These are phyloP conservation scores for Potamarius usumacintae DNA, from an alignment of 2,113 vertebrate genomes.

Conservation along the genomic window DNA sequence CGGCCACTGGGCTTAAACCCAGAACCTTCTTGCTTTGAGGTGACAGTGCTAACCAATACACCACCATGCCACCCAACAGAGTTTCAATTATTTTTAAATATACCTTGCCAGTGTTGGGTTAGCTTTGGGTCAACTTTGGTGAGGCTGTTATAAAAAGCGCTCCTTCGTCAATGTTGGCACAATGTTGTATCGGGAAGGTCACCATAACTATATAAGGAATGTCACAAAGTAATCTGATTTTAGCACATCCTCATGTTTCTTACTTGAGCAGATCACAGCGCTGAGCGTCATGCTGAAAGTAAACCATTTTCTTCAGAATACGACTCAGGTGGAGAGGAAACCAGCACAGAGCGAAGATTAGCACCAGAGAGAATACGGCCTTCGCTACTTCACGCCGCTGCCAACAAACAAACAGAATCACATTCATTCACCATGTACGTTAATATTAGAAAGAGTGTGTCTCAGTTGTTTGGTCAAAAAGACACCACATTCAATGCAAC, in stretches of 20 bases:
- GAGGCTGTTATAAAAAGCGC: neutral
- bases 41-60: no score
- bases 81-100: neutral
- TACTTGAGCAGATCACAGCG: conserved; percentile 92
- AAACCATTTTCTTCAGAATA: conserved; percentile 85
- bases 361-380: conserved; percentile 89
- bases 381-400: conserved; percentile 94
- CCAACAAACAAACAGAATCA: conserved; percentile 11
- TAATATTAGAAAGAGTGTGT: neutral
- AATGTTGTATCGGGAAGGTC: neutral
- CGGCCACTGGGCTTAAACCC: no score
- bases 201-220: neutral
- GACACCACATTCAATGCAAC: neutral
- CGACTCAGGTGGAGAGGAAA: conserved; percentile 92
- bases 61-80: neutral
- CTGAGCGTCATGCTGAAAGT: conserved; percentile 73
- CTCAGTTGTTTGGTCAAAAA: neutral
- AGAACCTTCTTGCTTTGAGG: no score
- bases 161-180: neutral
- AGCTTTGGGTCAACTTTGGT: neutral
- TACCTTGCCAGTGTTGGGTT: neutral
- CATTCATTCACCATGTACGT: neutral
- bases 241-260: conserved; percentile 5
- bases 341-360: conserved; percentile 97
- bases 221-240: neutral